These are phyloP conservation scores for Ernsta delagoae DNA, from an alignment of 2,888 invertebrate genomes.

Conservation along the genomic window DNA sequence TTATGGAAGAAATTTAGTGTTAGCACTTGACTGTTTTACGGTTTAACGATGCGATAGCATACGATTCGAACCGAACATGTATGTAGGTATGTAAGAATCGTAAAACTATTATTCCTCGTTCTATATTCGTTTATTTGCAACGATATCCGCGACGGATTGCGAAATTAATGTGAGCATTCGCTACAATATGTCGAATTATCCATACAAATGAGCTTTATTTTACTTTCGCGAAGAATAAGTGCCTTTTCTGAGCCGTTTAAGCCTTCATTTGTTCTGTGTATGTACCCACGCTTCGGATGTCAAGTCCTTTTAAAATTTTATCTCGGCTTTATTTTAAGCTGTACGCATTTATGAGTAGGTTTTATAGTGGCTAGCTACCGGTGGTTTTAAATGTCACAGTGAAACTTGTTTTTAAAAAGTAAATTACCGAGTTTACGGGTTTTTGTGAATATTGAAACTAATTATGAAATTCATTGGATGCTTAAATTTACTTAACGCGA, in stretches of 20 bases:
- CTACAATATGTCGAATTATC: conserved; percentile 34
- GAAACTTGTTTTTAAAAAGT: conserved; percentile 2
- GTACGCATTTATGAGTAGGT: conserved; percentile 25
- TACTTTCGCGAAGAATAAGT: conserved; percentile 29
- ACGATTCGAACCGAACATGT: conserved; percentile 1
- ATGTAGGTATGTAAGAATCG: background rate
- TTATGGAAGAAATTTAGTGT: too few relatives aligned
- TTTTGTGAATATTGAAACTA: background rate
- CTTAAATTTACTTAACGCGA: background rate
- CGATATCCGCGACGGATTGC: conserved; percentile 34
- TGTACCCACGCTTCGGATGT: conserved; percentile 7
- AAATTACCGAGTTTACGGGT: background rate
- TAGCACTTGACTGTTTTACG: too few relatives aligned
- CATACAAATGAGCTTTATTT: conserved; percentile 30
- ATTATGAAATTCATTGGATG: background rate
- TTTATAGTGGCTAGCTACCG: conserved; percentile 22
- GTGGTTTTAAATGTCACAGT: conserved; percentile 14
- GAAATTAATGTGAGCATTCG: conserved; percentile 35
- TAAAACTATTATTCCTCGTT: background rate
- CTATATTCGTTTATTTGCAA: conserved; percentile 19
- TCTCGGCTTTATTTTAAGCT: conserved; percentile 14
- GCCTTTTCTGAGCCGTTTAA: conserved; percentile 19
- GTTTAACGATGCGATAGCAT: background rate
- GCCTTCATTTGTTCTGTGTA: conserved; percentile 16
- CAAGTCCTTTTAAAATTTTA: conserved; percentile 18